phyloP scores from a whole-genome alignment of 2,797 vertebrate species.

The Merluccius polli region DNA sequence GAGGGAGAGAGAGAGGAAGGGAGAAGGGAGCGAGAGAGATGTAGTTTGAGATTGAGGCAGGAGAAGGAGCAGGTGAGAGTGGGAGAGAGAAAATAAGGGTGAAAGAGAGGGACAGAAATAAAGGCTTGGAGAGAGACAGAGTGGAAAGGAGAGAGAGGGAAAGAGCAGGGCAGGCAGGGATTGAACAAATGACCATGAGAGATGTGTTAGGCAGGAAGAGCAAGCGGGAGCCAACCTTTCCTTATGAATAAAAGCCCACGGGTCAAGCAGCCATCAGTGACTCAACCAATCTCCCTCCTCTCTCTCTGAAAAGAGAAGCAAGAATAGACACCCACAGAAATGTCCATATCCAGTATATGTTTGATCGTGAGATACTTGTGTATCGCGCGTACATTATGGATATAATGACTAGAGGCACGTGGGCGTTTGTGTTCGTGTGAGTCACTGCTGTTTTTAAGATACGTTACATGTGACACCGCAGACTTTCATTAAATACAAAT shows the following conservation, averaged over 20 bases:
- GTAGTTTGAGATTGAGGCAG: background rate
- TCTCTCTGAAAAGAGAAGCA: slow-evolving; percentile 36
- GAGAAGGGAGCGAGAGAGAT: slow-evolving; percentile 6
- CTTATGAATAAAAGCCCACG: slow-evolving; percentile 72
- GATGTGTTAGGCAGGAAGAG: slow-evolving; percentile 51
- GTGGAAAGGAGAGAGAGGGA: background rate
- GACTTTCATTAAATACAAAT: slow-evolving; percentile 62
- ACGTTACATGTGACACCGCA: slow-evolving; percentile 54
- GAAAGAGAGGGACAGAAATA: slow-evolving; percentile 13
- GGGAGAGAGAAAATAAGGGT: background rate
- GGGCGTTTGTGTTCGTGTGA: slow-evolving; percentile 36
- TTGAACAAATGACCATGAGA: slow-evolving; percentile 11
- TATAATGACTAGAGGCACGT: slow-evolving; percentile 52
- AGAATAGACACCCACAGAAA: slow-evolving; percentile 13
- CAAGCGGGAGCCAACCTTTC: slow-evolving; percentile 53
- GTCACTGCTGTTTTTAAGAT: slow-evolving; percentile 3
- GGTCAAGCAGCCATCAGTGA: slow-evolving; percentile 70
- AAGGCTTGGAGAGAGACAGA: slow-evolving; percentile 1
- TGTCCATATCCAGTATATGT: background rate
- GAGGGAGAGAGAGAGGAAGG: slow-evolving; percentile 8
- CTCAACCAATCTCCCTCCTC: slow-evolving; percentile 43
- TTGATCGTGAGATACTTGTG: background rate
- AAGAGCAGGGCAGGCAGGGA: background rate
- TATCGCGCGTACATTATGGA: slow-evolving; percentile 22
- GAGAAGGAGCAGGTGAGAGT: background rate